Percentiles rank a stretch among this genome's conserved stretches.
Conservation (phyloP, 2,113 vertebrate genomes). For the Odocoileus hemionus region DNA sequence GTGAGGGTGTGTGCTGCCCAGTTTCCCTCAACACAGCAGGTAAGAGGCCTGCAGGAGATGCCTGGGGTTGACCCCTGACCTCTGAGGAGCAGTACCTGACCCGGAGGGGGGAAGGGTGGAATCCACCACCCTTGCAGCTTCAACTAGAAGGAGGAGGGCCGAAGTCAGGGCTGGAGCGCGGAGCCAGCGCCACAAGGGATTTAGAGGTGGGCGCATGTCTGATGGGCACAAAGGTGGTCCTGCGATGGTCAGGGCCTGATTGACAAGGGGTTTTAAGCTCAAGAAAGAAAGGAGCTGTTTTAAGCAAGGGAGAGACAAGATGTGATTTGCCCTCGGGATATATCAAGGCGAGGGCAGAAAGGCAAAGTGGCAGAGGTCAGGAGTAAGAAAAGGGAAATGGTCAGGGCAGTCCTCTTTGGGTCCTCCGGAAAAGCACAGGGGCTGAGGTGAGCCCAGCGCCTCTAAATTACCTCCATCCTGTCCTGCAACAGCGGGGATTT, state of each 20-base stretch:
- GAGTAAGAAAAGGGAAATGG: not conserved
- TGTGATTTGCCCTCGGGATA: not conserved
- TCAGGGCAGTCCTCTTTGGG: not conserved
- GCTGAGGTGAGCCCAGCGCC: not conserved
- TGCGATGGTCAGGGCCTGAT: not conserved
- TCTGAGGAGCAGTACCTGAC: not conserved
- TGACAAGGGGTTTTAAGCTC: not conserved
- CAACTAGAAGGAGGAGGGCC: not conserved
- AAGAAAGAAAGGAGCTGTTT: not conserved
- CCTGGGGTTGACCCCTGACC: not conserved
- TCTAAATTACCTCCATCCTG: too few species aligned
- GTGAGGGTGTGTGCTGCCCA: fast-evolving
- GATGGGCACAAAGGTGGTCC: not conserved
- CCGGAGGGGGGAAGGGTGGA: fast-evolving
- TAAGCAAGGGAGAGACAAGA: not conserved
- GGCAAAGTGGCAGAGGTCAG: not conserved
- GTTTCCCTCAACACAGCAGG: not conserved
- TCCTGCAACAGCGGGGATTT: too few species aligned
- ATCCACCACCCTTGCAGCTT: not conserved
- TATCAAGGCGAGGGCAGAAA: too few species aligned
- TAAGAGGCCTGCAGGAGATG: not conserved
- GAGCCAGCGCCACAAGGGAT: fast-evolving
- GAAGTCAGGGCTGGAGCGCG: fast-evolving
- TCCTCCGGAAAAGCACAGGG: not conserved
- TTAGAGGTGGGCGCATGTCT: not conserved